Evolutionary conservation across 2,113 vertebrate genomes (phyloP).

Genomic region (Lethenteron reissneri): DNA sequence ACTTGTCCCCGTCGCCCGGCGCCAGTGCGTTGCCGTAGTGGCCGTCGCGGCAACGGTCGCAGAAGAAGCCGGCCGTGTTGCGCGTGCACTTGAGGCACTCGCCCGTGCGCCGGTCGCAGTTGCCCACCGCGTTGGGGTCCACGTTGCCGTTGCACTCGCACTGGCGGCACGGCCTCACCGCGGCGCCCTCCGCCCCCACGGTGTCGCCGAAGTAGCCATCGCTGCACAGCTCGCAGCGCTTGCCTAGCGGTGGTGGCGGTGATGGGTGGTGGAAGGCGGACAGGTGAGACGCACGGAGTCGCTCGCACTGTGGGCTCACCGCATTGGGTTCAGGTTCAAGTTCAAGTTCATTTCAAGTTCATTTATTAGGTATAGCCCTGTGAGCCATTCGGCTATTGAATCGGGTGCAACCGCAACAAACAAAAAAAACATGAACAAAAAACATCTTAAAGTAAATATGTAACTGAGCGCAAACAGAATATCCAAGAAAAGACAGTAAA

Average conservation of each 20-base stretch:
- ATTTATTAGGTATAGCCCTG: no score
- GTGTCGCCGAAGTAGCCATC: constrained; percentile 71
- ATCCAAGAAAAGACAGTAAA: no score
- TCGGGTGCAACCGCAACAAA: no score
- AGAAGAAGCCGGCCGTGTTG: constrained; percentile 38
- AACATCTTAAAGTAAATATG: no score
- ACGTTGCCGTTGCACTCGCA: constrained; percentile 52
- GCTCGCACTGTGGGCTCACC: not conserved
- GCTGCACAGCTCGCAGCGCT: constrained; percentile 53
- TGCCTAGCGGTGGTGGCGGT: constrained; percentile 22
- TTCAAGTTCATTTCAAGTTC: no score
- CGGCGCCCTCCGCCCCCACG: constrained; percentile 34
- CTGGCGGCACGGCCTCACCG: constrained; percentile 23
- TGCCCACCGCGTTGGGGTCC: constrained; percentile 51
- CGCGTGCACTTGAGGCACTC: constrained; percentile 51
- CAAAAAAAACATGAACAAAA: no score
- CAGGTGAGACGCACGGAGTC: not conserved
- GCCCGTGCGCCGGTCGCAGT: constrained; percentile 43
- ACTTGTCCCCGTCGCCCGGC: constrained; percentile 19
- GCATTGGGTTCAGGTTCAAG: no score
- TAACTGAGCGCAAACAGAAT: no score
- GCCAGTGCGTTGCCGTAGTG: constrained; percentile 43
- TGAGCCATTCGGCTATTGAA: no score
- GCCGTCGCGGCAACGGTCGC: constrained; percentile 34
- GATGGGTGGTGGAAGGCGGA: not conserved